Percentiles rank a stretch among this genome's conserved stretches.
These are phyloP conservation scores for Petrocephalus schoutedeni DNA, from an alignment of 2,797 vertebrate species.

Conservation along the genomic window DNA sequence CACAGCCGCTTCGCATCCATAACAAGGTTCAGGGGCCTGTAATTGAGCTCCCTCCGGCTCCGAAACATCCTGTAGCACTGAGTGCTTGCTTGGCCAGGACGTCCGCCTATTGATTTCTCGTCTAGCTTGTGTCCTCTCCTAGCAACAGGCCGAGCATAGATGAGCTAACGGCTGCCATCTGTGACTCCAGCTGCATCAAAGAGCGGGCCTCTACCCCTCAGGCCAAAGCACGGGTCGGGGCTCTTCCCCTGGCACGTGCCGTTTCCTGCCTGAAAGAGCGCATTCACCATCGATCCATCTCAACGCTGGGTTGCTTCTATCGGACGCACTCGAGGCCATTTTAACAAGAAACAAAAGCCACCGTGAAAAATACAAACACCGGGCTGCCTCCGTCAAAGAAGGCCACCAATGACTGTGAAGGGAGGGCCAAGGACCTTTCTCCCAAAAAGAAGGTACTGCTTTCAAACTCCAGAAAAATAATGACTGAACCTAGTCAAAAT, in stretches of 20 bases:
- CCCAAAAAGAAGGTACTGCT: neutral
- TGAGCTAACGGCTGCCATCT: constrained; percentile 16
- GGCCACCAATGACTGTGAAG: neutral
- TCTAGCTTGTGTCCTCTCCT: constrained; percentile 20
- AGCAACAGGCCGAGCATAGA: constrained; percentile 20
- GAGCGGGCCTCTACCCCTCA: constrained; percentile 1
- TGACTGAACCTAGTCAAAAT: neutral
- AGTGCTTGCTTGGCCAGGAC: constrained; percentile 6
- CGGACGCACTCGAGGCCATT: neutral
- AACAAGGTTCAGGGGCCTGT: neutral
- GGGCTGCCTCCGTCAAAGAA: neutral
- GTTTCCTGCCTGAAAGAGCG: neutral
- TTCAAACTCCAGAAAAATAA: neutral
- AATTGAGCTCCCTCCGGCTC: neutral
- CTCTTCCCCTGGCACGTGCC: neutral
- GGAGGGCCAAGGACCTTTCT: neutral
- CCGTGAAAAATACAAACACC: neutral
- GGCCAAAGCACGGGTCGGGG: neutral
- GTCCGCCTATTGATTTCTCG: constrained; percentile 12
- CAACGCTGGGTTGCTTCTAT: neutral
- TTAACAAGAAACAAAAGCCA: neutral
- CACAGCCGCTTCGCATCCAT: neutral
- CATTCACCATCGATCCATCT: neutral
- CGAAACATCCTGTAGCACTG: constrained; percentile 11
- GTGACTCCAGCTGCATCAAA: constrained; percentile 5